A percentile compares a stretch with the other conserved stretches of the same genome.
Evolutionary conservation across 2,113 vertebrate species (phyloP).

Genomic region (Paradoxurus hermaphroditus): DNA sequence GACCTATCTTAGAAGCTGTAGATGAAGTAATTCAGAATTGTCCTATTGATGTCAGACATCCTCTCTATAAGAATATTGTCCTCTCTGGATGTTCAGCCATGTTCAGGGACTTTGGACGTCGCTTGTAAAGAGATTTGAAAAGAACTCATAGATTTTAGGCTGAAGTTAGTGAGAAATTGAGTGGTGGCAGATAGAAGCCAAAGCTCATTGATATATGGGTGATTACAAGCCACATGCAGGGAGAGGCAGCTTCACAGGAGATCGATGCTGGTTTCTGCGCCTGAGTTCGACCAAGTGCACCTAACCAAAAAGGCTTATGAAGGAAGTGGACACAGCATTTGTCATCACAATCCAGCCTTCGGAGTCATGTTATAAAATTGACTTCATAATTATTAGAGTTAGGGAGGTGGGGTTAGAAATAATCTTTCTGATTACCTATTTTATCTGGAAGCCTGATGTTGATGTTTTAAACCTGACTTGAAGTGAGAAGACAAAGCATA

Average conservation of each 20-base stretch:
- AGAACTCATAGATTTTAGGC: constrained; percentile 93
- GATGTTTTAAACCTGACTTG: constrained; percentile 85
- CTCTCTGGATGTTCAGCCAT: constrained; percentile 98
- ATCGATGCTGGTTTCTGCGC: constrained; percentile 90
- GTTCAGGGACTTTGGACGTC: constrained; percentile 98
- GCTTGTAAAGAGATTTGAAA: constrained; percentile 96
- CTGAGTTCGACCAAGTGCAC: constrained; percentile 99
- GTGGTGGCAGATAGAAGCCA: constrained; percentile 82
- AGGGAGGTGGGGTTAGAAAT: constrained; percentile 77
- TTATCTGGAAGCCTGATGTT: constrained; percentile 86
- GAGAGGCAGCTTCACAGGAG: constrained; percentile 98
- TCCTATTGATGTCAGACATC: constrained; percentile 95
- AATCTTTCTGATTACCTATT: constrained; percentile 86
- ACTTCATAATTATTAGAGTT: constrained; percentile 74
- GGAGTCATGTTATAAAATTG: constrained; percentile 97
- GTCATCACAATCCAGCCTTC: constrained; percentile 99
- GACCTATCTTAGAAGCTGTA: constrained; percentile 97
- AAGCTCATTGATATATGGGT: constrained; percentile 99
- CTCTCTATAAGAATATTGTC: constrained; percentile 96
- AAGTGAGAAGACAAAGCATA: constrained; percentile 88
- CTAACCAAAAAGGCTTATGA: constrained; percentile 99
- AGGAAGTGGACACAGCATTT: constrained; percentile 99
- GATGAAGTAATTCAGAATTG: constrained; percentile 99
- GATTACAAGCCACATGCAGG: constrained; percentile 98
- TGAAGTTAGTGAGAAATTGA: constrained; percentile 98